Conservation (phyloP, 2,113 vertebrate species). For the Silurus meridionalis region DNA sequence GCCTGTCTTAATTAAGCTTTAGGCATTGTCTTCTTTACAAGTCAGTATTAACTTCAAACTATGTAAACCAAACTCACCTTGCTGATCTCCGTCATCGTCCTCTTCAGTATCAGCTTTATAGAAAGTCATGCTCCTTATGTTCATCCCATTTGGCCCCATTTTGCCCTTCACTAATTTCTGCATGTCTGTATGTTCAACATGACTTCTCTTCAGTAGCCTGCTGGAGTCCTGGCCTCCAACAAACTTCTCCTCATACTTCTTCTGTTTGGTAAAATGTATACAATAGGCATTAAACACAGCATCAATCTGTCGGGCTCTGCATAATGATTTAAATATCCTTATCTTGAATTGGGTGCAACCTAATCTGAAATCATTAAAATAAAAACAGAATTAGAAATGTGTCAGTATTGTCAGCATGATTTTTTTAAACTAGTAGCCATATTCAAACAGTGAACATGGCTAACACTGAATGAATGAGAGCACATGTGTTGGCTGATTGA, state of each 20-base stretch:
- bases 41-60: background rate
- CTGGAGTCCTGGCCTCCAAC: conserved; percentile 68
- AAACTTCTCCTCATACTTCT: conserved; percentile 78
- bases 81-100: conserved; percentile 73
- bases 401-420: background rate
- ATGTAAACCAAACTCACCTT: conserved; percentile 67
- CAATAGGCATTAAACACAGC: background rate
- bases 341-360: background rate
- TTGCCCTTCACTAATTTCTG: conserved; percentile 37
- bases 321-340: background rate
- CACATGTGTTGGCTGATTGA: background rate
- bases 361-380: background rate
- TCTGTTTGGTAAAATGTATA: conserved; percentile 47
- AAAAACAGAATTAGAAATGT: too few species aligned
- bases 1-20: too few species aligned
- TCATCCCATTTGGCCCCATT: conserved; percentile 61
- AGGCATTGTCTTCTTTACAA: background rate
- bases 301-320: background rate
- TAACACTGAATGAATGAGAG: background rate
- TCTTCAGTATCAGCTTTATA: conserved; percentile 80
- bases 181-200: conserved; percentile 20
- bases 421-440: background rate
- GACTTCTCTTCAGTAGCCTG: conserved; percentile 35
- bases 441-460: background rate
- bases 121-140: conserved; percentile 79